A percentile compares a stretch with the other conserved stretches of the same genome.
Evolutionary conservation across 2,113 vertebrate genomes (phyloP).

Genomic region (Protobothrops mucrosquamatus): DNA sequence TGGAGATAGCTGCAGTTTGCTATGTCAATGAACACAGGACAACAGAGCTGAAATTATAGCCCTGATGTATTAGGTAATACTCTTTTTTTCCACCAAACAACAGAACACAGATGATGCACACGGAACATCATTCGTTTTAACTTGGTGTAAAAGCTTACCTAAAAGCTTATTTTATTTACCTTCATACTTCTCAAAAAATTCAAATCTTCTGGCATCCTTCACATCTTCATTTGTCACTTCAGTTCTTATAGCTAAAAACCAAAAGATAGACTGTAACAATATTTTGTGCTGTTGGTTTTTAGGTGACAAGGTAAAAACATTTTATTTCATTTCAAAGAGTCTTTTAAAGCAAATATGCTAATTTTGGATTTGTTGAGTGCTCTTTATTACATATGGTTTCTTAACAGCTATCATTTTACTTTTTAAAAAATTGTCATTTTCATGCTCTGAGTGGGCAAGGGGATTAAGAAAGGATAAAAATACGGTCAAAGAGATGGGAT

Average conservation of each 20-base stretch:
- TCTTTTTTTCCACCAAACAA: background rate
- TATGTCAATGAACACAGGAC: slow-evolving; percentile 34
- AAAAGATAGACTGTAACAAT: background rate
- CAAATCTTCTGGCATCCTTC: background rate
- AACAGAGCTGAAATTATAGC: background rate
- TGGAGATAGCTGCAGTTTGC: background rate
- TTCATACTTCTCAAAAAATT: slow-evolving; percentile 25
- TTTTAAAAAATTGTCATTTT: background rate
- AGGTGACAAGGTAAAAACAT: background rate
- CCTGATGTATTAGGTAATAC: background rate
- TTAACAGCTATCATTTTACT: background rate
- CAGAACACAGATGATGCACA: background rate
- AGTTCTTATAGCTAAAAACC: background rate
- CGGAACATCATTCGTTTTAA: background rate
- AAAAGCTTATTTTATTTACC: slow-evolving; percentile 17
- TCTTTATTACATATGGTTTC: background rate
- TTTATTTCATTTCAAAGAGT: background rate
- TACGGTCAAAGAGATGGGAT: background rate
- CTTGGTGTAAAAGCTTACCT: background rate
- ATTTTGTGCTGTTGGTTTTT: background rate
- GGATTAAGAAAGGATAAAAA: background rate
- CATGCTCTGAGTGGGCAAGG: background rate
- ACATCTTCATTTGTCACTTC: background rate
- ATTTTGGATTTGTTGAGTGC: background rate
- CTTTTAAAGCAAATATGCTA: background rate